A percentile compares a stretch with the other conserved stretches of the same genome.
Conservation (phyloP, 1,140 invertebrate species). For the Oryctes rhinoceros region DNA sequence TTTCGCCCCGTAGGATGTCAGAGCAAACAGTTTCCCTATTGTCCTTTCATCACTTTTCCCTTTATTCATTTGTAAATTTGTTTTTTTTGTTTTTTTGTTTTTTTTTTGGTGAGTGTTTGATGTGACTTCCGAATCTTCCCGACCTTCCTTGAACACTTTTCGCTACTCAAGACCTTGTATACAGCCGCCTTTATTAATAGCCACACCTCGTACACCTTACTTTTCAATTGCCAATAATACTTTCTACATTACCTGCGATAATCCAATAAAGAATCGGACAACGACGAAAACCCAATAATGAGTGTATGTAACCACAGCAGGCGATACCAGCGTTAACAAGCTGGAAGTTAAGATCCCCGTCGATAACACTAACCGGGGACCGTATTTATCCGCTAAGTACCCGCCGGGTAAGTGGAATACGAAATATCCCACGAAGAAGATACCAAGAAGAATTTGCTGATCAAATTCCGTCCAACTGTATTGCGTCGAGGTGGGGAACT, state of each 20-base stretch:
- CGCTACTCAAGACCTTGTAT: too few species aligned
- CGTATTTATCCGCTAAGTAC: slow-evolving; percentile 36
- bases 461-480: slow-evolving; percentile 33
- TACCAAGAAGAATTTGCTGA: slow-evolving; percentile 20
- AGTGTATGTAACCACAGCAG: background rate
- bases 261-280: slow-evolving; percentile 34
- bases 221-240: background rate
- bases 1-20: too few species aligned
- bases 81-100: too few species aligned
- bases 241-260: slow-evolving; percentile 34
- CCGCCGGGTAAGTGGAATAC: slow-evolving; percentile 37
- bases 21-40: too few species aligned
- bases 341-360: slow-evolving; percentile 13
- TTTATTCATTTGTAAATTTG: too few species aligned
- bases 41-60: too few species aligned
- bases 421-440: slow-evolving; percentile 42
- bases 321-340: slow-evolving; percentile 10
- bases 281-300: background rate
- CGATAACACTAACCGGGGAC: background rate
- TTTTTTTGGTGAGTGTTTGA: too few species aligned
- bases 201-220: too few species aligned
- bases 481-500: background rate
- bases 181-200: too few species aligned
- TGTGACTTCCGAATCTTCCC: too few species aligned
- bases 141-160: too few species aligned